Base-by-base conservation (phyloP, 1,140 invertebrate species). In the Hyposmocoma kahamanoa region DNA sequence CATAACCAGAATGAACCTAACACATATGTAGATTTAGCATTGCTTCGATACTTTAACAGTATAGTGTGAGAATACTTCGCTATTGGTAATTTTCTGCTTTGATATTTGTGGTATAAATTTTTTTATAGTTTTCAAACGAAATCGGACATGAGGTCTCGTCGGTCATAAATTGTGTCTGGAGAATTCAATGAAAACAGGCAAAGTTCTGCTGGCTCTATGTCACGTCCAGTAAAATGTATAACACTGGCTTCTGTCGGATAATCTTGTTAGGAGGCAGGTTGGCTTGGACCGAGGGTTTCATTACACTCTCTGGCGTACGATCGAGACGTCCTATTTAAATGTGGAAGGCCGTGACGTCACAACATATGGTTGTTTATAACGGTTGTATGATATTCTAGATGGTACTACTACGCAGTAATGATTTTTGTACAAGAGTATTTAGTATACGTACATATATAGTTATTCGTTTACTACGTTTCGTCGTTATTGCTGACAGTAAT, bases 281-380 rank as follows among this genome's bases (percentile, higher is more conserved):
- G 56, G 55, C 53, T 70, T 66, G 60, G 66, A 67, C 71, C 42
- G 59, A 67, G 57, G 59, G 62, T 63, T 69, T 74, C 67, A 69
- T 66, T 62, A 48, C 42, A 47, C 49, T 50, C 48, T 51, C 34
- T n/a, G 28, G 10, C 50, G 47, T 52, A 53, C 49, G n/a, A n/a
- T 66, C 50, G 48, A 56, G 56, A 63, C 39, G 55, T 62, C 45
- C 46, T 46, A 44, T 55, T 51, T 53, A 46, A 39, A 49, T 47
- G 36, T 36, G 10, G 18, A 17, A 36, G 32, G 3, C 18, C 15
- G 32, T n/a, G n/a, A n/a, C n/a, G n/a, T n/a, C n/a, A n/a, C n/a
- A n/a, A n/a, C n/a, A n/a, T n/a, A n/a, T n/a, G n/a, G n/a, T n/a
- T n/a, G n/a, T n/a, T n/a, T n/a, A n/a, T n/a, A n/a, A n/a, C n/a